phyloP scores from a whole-genome alignment of 2,113 vertebrate species.

The Ciconia stormi region DNA sequence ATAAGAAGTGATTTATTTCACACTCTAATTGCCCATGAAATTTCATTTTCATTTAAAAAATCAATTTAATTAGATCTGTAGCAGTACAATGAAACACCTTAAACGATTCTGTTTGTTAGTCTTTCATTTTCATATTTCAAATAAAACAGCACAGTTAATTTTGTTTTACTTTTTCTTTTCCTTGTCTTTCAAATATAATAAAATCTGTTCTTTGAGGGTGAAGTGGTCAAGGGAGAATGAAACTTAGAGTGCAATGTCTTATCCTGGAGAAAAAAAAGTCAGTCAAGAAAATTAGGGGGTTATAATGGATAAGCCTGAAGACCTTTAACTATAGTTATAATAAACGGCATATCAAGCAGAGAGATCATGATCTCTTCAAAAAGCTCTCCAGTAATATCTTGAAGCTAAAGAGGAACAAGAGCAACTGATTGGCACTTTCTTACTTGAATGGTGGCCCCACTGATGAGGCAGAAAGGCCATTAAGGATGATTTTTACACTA shows the following conservation, averaged over 20 bases:
- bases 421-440: constrained; percentile 71
- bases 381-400: constrained; percentile 57
- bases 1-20: constrained; percentile 49
- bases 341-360: constrained; percentile 60
- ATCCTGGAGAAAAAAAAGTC: not conserved
- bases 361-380: constrained; percentile 60
- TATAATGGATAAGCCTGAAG: constrained; percentile 63
- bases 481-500: constrained; percentile 63
- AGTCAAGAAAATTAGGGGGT: constrained; percentile 39
- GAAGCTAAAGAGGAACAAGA: constrained; percentile 67
- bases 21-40: constrained; percentile 41
- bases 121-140: constrained; percentile 21
- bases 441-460: constrained; percentile 49
- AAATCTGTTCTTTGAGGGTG: not conserved
- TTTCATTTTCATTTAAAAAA: constrained; percentile 51
- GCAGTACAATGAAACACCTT: constrained; percentile 6
- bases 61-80: constrained; percentile 15
- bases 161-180: not conserved
- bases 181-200: constrained; percentile 2
- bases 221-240: not conserved
- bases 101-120: constrained; percentile 18
- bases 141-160: not conserved
- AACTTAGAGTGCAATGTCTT: constrained; percentile 28
- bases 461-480: constrained; percentile 70
- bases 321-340: constrained; percentile 52